A percentile compares a stretch with the other conserved stretches of the same genome.
These are phyloP conservation scores for Lutjanus argentimaculatus DNA, from an alignment of 2,797 vertebrate genomes.

Conservation along the genomic window DNA sequence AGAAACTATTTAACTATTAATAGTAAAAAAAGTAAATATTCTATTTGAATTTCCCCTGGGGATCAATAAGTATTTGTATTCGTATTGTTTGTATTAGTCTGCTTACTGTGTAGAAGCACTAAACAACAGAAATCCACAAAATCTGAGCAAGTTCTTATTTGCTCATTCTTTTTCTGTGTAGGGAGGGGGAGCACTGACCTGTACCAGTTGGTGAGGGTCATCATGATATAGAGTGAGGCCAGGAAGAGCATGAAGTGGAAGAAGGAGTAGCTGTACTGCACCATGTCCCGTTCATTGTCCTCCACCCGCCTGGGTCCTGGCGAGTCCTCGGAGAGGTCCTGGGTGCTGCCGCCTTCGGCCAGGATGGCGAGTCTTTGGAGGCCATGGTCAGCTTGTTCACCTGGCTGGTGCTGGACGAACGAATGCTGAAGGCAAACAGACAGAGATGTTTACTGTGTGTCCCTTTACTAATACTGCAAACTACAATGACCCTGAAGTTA, in stretches of 20 bases:
- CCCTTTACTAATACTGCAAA: too few relatives aligned
- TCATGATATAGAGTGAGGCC: slow-evolving; percentile 96
- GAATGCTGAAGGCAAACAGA: slow-evolving; percentile 85
- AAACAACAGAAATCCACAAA: too few relatives aligned
- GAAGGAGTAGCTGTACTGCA: slow-evolving; percentile 95
- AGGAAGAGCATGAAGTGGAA: slow-evolving; percentile 93
- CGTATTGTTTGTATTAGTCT: too few relatives aligned
- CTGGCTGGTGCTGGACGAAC: slow-evolving; percentile 94
- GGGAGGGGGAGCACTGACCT: slow-evolving; percentile 79
- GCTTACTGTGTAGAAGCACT: too few relatives aligned
- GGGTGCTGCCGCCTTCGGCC: slow-evolving; percentile 77
- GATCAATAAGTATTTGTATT: too few relatives aligned
- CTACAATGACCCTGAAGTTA: background rate
- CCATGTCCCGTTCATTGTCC: slow-evolving; percentile 91
- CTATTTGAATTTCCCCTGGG: too few relatives aligned
- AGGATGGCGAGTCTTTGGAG: slow-evolving; percentile 88
- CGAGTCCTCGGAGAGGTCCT: slow-evolving; percentile 74
- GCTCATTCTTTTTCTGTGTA: too few relatives aligned
- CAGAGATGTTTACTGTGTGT: background rate
- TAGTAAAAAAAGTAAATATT: too few relatives aligned
- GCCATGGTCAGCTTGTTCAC: slow-evolving; percentile 94
- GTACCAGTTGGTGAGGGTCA: slow-evolving; percentile 98
- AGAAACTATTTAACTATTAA: too few relatives aligned
- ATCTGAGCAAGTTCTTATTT: too few relatives aligned
- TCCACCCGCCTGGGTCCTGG: slow-evolving; percentile 76